Base-by-base conservation (phyloP, 2,113 vertebrate species). In the Clarias magur region DNA sequence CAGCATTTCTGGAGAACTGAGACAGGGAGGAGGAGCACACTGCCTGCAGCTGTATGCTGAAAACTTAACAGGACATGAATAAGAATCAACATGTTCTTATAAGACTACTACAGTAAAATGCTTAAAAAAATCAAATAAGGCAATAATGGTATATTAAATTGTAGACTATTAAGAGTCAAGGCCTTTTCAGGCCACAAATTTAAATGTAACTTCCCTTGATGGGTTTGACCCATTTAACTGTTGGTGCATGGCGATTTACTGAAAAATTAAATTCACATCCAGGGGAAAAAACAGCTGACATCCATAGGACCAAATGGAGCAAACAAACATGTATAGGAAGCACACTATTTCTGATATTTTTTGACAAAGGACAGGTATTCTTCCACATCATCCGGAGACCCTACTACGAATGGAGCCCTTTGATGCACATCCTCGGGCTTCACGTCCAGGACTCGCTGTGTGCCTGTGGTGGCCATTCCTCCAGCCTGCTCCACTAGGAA, bases 401-500 rank as follows among this genome's bases (percentile, higher is more conserved):
- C 98, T 0, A 97, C 95, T 67, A 99, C 94, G 5, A 99, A 95
- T 75, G 98, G 98, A 4, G 96, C 95, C 85, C 97, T 94, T 88
- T 99, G 97, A 91, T 99, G 98, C 88, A 99, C 95, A 17, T 86
- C 59, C 53, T 98, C 96, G 0, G 98, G 98, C 92, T 97, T 94
- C 53, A 99, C 94, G 4, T 99, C 98, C 92, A 99, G 85, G 1
- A 99, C 90, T 0, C 96, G 93, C 94, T 96, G 94, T 0, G 94
- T 94, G 48, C 98, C 98, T 0, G 98, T 98, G 84, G 97, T 98
- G 0, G 98, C 97, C 1, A 96, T 54, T 11, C 98, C 98, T 0
- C 98, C 98, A 0, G 97, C 97, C 93, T 99, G 98, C 93, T 99
- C 98, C 0, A 99, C 94, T 88, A 99, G 95, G 93, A 96, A 99